These are phyloP conservation scores for Hoplodrina blanda DNA, from an alignment of 2,888 invertebrate species.

Conservation along the genomic window DNA sequence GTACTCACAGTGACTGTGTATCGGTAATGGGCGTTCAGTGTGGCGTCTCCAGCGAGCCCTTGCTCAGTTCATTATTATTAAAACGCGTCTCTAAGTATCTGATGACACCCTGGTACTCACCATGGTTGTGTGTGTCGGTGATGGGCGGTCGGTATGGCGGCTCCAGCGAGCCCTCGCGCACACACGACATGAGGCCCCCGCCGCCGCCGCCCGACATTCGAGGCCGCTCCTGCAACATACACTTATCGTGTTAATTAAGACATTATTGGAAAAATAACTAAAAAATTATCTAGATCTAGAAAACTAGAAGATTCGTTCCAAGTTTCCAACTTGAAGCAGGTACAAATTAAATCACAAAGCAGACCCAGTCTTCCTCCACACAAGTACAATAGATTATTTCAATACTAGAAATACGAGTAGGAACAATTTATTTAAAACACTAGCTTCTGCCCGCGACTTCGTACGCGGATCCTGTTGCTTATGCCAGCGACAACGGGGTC, in stretches of 20 bases:
- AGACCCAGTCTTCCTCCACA: too few relatives aligned
- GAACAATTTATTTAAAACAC: too few relatives aligned
- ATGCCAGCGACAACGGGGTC: too few relatives aligned
- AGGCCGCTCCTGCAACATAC: constrained; percentile 78
- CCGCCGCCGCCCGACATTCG: constrained; percentile 90
- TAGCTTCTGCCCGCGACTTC: too few relatives aligned
- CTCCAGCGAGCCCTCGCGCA: constrained; percentile 92
- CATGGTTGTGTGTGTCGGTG: constrained; percentile 84
- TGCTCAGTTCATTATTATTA: constrained; percentile 67
- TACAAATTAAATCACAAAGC: too few relatives aligned
- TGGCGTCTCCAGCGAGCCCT: constrained; percentile 91
- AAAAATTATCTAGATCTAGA: too few relatives aligned
- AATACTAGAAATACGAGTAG: too few relatives aligned
- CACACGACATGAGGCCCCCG: constrained; percentile 92
- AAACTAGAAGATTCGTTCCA: too few relatives aligned
- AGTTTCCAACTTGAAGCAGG: too few relatives aligned
- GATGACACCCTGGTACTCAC: constrained; percentile 36
- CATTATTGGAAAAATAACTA: background rate
- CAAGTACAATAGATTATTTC: too few relatives aligned
- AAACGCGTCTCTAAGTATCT: background rate
- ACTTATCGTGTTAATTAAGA: constrained; percentile 1
- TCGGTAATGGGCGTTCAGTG: constrained; percentile 89
- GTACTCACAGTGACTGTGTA: constrained; percentile 71
- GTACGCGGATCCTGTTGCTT: too few relatives aligned
- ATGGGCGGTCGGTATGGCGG: constrained; percentile 92